A percentile compares a stretch with the other conserved stretches of the same genome.
These are phyloP conservation scores for Calameuta idolon DNA, from an alignment of 2,888 invertebrate species.

Conservation along the genomic window DNA sequence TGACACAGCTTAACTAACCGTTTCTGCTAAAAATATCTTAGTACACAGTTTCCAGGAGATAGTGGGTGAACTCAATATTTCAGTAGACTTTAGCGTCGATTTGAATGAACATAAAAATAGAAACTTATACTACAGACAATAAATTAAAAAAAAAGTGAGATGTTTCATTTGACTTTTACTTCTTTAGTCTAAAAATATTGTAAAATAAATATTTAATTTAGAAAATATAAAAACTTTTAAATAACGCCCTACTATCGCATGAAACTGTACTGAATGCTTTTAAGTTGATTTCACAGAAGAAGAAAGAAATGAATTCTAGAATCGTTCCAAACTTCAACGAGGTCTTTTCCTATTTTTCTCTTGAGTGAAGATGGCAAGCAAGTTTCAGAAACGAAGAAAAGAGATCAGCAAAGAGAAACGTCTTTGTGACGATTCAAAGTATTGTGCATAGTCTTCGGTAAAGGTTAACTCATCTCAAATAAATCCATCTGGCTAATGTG, in stretches of 20 bases:
- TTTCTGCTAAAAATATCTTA: constrained; percentile 10
- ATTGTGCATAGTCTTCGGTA: neutral
- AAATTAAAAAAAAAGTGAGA: neutral
- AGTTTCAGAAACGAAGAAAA: neutral
- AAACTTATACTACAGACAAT: neutral
- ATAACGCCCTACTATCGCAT: no score
- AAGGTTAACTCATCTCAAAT: neutral
- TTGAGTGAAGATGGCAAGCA: neutral
- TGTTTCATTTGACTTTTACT: neutral
- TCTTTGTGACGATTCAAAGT: neutral
- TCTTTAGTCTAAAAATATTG: neutral
- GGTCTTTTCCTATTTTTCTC: neutral
- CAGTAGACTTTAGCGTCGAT: neutral
- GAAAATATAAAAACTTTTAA: no score
- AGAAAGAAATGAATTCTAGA: no score
- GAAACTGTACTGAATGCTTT: no score
- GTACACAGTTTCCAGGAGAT: neutral
- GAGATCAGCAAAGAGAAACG: neutral
- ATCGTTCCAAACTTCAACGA: neutral
- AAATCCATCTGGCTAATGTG: neutral
- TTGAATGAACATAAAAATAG: neutral
- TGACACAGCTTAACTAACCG: constrained; percentile 4
- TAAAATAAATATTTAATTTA: neutral
- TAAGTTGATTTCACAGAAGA: no score
- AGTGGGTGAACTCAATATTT: neutral